Conservation (phyloP, 2,113 vertebrate genomes). For the Agapornis roseicollis region DNA sequence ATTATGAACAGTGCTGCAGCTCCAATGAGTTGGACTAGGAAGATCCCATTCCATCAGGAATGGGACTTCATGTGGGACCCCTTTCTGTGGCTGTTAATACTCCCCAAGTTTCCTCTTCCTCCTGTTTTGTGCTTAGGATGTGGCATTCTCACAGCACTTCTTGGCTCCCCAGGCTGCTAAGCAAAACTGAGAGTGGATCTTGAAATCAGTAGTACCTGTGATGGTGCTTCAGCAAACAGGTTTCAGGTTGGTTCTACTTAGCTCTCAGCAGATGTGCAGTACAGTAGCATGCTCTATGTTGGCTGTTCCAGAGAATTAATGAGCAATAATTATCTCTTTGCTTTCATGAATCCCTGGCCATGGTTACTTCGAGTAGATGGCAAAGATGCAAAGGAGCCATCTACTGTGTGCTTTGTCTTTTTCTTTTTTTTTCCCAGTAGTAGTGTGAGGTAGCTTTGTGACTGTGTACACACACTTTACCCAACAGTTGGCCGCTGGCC, state of each 20-base stretch:
- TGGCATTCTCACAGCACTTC: background rate
- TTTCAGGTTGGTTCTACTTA: background rate
- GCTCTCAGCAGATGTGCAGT: background rate
- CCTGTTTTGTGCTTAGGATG: background rate
- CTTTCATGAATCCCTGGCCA: background rate
- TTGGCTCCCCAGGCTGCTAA: background rate
- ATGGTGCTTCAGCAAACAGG: background rate
- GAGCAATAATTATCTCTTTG: background rate
- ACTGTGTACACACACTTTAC: background rate
- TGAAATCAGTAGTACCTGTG: background rate
- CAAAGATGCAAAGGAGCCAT: background rate
- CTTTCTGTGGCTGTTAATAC: background rate
- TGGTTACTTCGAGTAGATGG: background rate
- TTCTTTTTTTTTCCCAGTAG: too few species aligned
- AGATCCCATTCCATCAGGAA: background rate
- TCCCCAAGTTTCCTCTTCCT: background rate
- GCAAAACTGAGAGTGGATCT: background rate
- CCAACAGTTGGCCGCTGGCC: background rate
- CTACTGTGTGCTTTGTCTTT: fast-evolving
- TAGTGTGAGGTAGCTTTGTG: background rate
- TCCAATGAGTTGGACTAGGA: background rate
- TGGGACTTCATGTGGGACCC: background rate
- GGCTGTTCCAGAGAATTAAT: background rate
- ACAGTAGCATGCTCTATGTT: fast-evolving
- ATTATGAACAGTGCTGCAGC: background rate